Evolutionary conservation across 2,888 invertebrate species (phyloP), one percentile per base, ranked within the genome.

Genomic region (Exocentrus adspersus): DNA sequence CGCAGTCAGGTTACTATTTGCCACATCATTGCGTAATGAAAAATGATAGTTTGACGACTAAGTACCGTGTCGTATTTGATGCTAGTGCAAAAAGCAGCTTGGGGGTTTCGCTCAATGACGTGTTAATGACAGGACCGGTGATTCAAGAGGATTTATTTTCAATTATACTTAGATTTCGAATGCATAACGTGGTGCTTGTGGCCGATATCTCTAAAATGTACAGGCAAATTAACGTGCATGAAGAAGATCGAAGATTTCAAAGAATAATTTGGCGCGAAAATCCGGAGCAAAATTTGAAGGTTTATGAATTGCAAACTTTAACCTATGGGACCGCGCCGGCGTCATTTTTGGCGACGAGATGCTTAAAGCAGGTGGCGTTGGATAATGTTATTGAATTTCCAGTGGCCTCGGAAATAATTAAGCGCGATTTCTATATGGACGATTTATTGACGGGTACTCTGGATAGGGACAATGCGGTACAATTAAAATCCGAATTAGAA

Each of bases 201-300:
- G 54, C 53, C 5, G 64, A 64, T 37, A 64, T 64, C n/a, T 41
- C 41, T 41, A 64, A 64, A 61, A 65, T 63, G 58, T 65, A 62
- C 58, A 9, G 57, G 1, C 51, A 57, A 24, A n/a, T 64, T 21
- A 20, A 17, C 16, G 30, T 65, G 24, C 4, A 16, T 30, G 14
- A 42, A 20, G 32, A 19, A 19, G 21, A 45, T 16, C 54, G 58
- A 20, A 51, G 58, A 42, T 24, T 52, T 21, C 60, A 37, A 46
- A 9, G 37, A 51, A 67, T 65, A 12, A 16, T 63, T 41, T 54
- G 48, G 48, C 14, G 48, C 5, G 28, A 48, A 1, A 48, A 48
- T 28, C 1, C 53, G 24, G 16, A 60, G 9, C 28, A 62, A 6
- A 9, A 46, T 10, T 2, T 64, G n/a, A 24, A 37, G 14, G 16